These are phyloP conservation scores for Bruchidius siliquastri DNA, from an alignment of 2,888 invertebrate species.

Conservation along the genomic window DNA sequence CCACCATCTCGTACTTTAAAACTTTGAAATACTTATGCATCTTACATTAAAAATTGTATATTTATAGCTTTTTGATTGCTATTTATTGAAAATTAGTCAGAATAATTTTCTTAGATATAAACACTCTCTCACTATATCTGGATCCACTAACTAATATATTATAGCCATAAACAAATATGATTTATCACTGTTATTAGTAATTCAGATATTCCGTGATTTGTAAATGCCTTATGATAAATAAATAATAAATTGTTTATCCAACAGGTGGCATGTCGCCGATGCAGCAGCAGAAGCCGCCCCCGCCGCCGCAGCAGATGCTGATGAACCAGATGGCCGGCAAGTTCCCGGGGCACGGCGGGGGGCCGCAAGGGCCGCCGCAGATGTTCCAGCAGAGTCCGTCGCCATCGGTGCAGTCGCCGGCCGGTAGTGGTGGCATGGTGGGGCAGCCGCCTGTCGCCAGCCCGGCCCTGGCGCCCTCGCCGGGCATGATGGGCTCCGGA, in stretches of 20 bases:
- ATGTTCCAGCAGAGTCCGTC: constrained; percentile 78
- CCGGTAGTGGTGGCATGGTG: constrained; percentile 43
- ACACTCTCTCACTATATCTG: no score
- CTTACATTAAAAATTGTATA: no score
- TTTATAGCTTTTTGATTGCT: no score
- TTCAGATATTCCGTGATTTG: background rate
- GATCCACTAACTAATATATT: no score
- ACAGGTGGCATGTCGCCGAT: constrained; percentile 40
- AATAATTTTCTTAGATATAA: no score
- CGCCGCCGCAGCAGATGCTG: constrained; percentile 20
- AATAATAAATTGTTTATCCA: background rate
- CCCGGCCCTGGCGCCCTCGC: constrained; percentile 65
- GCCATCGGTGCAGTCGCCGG: constrained; percentile 69
- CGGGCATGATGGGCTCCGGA: constrained; percentile 58
- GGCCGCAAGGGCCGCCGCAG: constrained; percentile 69
- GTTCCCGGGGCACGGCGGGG: constrained; percentile 58
- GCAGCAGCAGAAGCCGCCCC: constrained; percentile 27
- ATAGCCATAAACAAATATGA: no score
- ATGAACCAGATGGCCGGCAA: constrained; percentile 22
- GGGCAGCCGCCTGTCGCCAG: constrained; percentile 53
- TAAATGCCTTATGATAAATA: background rate
- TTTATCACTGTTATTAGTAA: no score
- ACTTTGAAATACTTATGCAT: no score
- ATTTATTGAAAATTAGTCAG: no score
- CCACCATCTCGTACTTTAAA: no score